phyloP scores from a whole-genome alignment of 2,888 invertebrate species.

The Drosophila greeni region DNA sequence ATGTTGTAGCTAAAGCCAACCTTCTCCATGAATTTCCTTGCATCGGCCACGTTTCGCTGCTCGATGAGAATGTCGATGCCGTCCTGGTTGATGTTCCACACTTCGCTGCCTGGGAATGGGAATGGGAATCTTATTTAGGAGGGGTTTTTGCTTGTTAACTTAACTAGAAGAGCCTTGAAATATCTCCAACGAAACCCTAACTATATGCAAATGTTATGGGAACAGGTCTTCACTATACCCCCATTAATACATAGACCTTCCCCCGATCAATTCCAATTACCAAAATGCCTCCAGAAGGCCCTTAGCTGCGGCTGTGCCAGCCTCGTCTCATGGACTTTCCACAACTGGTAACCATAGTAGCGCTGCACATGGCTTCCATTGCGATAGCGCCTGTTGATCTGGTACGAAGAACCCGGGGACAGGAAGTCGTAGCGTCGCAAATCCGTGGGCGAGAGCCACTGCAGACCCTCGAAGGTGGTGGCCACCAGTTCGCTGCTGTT shows the following conservation, averaged over 20 bases:
- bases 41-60: constrained; percentile 80
- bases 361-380: constrained; percentile 60
- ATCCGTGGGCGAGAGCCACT: constrained; percentile 68
- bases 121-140: too few relatives aligned
- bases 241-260: neutral
- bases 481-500: constrained; percentile 64
- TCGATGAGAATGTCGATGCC: constrained; percentile 84
- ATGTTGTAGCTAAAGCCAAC: constrained; percentile 84
- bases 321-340: constrained; percentile 82
- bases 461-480: constrained; percentile 65
- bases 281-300: constrained; percentile 61
- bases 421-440: constrained; percentile 66
- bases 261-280: constrained; percentile 40
- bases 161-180: neutral
- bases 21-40: constrained; percentile 82
- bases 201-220: constrained; percentile 5
- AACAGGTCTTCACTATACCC: neutral
- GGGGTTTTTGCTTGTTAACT: too few relatives aligned
- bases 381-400: constrained; percentile 73
- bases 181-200: neutral
- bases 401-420: constrained; percentile 69
- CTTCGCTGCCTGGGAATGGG: constrained; percentile 74
- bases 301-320: constrained; percentile 49
- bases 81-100: constrained; percentile 78
- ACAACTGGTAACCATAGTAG: constrained; percentile 84